Percentiles rank a stretch among this genome's conserved stretches.
Conservation (phyloP, 2,113 vertebrate species). For the Leiothrix lutea region DNA sequence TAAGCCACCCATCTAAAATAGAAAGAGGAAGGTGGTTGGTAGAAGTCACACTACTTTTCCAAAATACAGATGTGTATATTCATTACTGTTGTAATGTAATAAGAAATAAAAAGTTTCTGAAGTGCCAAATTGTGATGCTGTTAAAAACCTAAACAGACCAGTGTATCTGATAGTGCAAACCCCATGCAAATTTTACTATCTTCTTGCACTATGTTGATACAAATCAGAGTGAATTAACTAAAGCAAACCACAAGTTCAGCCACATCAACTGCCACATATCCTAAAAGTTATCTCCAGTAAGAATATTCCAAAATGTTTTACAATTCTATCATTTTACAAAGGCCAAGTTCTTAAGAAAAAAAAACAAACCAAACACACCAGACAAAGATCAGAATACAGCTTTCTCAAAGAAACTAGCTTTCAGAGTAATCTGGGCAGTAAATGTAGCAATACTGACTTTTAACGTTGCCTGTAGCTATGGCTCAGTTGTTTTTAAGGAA, state of each 20-base stretch:
- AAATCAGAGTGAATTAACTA: background rate
- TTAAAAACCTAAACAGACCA: background rate
- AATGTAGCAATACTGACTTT: background rate
- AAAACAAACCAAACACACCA: too few species aligned
- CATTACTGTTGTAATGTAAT: background rate
- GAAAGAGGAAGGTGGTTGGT: background rate
- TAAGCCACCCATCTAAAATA: conserved; percentile 90
- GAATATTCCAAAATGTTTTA: background rate
- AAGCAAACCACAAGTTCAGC: background rate
- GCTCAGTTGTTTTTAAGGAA: background rate
- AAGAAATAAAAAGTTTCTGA: background rate
- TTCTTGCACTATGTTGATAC: background rate
- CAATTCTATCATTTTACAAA: background rate
- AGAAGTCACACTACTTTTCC: background rate
- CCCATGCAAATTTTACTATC: background rate
- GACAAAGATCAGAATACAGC: background rate
- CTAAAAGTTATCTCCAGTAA: background rate
- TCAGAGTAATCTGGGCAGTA: background rate
- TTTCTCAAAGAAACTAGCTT: background rate
- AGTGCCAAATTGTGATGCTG: background rate
- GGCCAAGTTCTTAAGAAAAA: background rate
- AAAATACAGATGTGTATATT: background rate
- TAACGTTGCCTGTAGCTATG: background rate
- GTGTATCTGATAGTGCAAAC: background rate
- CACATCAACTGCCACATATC: background rate